phyloP scores from a whole-genome alignment of 2,888 invertebrate genomes.

The Syritta pipiens region DNA sequence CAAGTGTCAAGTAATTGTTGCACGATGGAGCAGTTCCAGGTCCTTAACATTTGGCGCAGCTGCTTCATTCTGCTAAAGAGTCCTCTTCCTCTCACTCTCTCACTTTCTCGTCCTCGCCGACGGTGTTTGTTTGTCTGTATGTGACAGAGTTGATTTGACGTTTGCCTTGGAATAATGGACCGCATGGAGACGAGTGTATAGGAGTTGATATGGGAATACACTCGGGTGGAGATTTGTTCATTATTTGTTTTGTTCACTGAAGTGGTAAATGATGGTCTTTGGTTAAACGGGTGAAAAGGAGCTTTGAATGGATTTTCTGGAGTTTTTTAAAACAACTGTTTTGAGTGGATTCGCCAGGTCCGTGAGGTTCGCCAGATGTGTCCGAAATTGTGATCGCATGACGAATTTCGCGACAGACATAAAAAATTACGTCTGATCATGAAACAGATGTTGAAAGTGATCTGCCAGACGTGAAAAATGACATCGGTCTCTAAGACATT shows the following conservation, averaged over 20 bases:
- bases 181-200: slow-evolving; percentile 9
- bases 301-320: no score
- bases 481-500: no score
- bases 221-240: not conserved
- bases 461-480: no score
- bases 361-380: no score
- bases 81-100: no score
- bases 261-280: slow-evolving; percentile 2
- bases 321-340: no score
- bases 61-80: slow-evolving; percentile 16
- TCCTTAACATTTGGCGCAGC: slow-evolving; percentile 51
- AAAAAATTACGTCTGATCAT: no score
- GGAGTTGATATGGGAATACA: slow-evolving; percentile 3
- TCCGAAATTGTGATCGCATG: no score
- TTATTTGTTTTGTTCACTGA: not conserved
- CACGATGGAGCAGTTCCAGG: slow-evolving; percentile 60
- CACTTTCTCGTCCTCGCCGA: not conserved
- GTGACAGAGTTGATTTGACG: slow-evolving; percentile 39
- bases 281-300: no score
- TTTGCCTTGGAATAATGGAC: slow-evolving; percentile 46
- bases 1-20: slow-evolving; percentile 69
- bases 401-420: no score
- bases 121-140: not conserved
- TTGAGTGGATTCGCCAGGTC: no score
- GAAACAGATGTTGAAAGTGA: no score